Evolutionary conservation across 2,113 vertebrate species (phyloP).

Genomic region (Mesocricetus auratus): DNA sequence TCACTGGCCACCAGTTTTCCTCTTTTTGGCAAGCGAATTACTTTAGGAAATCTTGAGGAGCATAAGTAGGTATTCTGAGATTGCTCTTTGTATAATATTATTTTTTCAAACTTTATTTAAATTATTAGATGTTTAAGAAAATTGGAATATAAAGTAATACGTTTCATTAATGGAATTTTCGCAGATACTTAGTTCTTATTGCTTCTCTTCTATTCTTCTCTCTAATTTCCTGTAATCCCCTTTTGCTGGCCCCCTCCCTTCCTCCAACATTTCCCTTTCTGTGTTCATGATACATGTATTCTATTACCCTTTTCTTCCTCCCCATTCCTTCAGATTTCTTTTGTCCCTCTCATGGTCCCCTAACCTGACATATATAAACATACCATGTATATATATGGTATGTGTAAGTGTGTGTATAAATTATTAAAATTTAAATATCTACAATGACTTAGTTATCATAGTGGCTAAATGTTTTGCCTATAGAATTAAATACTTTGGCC

Average conservation of each 20-base stretch:
- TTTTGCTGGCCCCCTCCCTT: background rate
- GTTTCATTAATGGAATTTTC: background rate
- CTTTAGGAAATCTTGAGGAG: background rate
- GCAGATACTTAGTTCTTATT: background rate
- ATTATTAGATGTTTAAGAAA: background rate
- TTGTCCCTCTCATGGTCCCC: no score
- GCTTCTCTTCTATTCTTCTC: background rate
- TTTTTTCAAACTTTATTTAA: background rate
- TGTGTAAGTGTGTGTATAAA: background rate
- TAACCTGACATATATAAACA: background rate
- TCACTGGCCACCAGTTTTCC: background rate
- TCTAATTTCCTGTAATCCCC: background rate
- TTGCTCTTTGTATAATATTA: background rate
- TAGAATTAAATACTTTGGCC: background rate
- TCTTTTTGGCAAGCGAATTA: background rate
- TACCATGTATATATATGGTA: background rate
- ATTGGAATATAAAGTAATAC: background rate
- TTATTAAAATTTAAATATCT: slow-evolving; percentile 25
- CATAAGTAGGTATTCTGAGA: background rate
- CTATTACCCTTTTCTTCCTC: background rate
- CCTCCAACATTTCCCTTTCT: no score
- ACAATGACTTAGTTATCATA: background rate
- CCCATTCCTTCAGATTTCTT: background rate
- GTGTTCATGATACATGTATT: background rate
- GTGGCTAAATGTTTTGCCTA: background rate